These are phyloP conservation scores for Cotesia congregata DNA, from an alignment of 2,888 invertebrate species.

Conservation along the genomic window DNA sequence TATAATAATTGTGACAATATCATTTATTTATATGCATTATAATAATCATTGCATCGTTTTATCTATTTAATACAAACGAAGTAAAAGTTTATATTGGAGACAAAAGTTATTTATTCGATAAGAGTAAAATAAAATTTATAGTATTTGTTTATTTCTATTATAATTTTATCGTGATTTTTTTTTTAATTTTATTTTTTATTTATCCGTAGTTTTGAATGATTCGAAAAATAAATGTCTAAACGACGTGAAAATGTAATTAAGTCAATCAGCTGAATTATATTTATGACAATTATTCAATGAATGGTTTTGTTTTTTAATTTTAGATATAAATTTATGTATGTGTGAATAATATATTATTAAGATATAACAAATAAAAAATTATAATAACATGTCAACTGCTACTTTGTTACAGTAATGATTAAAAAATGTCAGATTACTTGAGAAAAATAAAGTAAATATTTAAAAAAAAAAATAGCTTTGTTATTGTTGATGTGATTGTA, in stretches of 20 bases:
- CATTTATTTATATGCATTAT: slow-evolving; percentile 15
- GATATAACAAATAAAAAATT: slow-evolving; percentile 14
- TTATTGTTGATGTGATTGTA: not conserved
- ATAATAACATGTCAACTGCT: slow-evolving; percentile 20
- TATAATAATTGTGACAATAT: slow-evolving; percentile 43
- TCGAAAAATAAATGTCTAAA: not conserved
- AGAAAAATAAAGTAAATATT: slow-evolving; percentile 18
- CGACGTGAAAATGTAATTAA: not conserved
- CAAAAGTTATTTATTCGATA: slow-evolving; percentile 2
- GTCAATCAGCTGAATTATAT: slow-evolving; percentile 12
- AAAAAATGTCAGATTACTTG: slow-evolving; percentile 8
- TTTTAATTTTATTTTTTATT: not conserved
- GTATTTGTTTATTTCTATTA: not conserved
- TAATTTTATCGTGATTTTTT: not conserved
- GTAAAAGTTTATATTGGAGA: slow-evolving; percentile 7
- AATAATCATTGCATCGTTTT: slow-evolving; percentile 12
- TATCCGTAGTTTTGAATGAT: not conserved
- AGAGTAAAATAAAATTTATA: not conserved
- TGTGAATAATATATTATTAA: slow-evolving; percentile 36
- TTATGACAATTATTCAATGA: not conserved
- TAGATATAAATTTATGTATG: slow-evolving; percentile 7
- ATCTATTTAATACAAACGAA: slow-evolving; percentile 11
- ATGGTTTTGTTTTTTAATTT: slow-evolving; percentile 10
- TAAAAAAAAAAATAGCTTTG: not conserved
- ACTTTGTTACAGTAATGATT: slow-evolving; percentile 32